Conservation (phyloP, 2,888 invertebrate genomes). For the Megalurothrips usitatus region DNA sequence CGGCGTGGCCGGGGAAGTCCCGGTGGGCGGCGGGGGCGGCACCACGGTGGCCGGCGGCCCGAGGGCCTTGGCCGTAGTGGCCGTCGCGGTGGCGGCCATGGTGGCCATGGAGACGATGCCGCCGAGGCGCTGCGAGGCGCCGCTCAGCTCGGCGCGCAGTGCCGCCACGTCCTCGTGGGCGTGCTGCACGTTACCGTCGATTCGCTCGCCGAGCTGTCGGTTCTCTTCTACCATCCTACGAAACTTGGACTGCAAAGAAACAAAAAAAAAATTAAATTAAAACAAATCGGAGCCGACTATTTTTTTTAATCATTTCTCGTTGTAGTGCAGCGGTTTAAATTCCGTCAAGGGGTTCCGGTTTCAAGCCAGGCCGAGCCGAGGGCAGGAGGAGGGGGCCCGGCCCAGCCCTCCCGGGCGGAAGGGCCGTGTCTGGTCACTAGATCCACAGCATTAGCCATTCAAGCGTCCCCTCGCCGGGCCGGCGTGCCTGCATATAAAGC, state of each 20-base stretch:
- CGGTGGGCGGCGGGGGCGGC: conserved; percentile 39
- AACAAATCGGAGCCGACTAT: too few species aligned
- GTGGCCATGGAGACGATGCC: conserved; percentile 34
- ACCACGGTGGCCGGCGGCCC: conserved; percentile 54
- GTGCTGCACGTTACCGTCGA: conserved; percentile 59
- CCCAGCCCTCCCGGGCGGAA: neutral
- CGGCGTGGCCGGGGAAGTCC: conserved; percentile 34
- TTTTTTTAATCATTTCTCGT: too few species aligned
- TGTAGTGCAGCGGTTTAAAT: too few species aligned
- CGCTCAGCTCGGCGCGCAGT: conserved; percentile 52
- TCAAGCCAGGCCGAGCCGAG: neutral
- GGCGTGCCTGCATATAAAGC: too few species aligned
- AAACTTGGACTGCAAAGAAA: conserved; percentile 61
- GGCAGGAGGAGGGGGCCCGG: neutral
- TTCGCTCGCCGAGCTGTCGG: conserved; percentile 49
- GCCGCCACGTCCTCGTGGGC: conserved; percentile 58
- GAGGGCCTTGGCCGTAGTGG: conserved; percentile 52
- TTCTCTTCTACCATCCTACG: conserved; percentile 89
- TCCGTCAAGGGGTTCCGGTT: too few species aligned
- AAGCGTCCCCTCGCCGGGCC: neutral
- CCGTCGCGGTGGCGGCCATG: neutral
- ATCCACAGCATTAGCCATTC: conserved; percentile 3
- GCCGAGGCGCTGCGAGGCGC: conserved; percentile 50
- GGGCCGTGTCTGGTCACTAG: neutral
- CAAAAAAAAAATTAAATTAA: too few species aligned